Evolutionary conservation across 2,888 invertebrate genomes (phyloP).

Genomic region (Drosophila cognata): DNA sequence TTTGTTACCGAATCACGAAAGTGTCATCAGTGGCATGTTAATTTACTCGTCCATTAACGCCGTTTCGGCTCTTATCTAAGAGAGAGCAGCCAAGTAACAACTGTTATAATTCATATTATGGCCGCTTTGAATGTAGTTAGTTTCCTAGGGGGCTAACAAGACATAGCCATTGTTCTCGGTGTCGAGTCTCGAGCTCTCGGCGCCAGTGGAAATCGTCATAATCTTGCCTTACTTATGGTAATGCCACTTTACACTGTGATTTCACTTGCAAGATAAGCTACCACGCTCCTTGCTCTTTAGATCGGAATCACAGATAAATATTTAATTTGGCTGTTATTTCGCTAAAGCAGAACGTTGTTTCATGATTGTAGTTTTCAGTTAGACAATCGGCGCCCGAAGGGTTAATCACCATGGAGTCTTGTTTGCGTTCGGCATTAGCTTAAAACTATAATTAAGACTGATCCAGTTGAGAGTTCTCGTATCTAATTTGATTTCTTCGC

Average conservation of each 20-base stretch:
- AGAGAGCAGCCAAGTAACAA: conserved; percentile 28
- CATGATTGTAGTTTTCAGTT: conserved; percentile 34
- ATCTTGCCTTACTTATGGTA: conserved; percentile 40
- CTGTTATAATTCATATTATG: conserved; percentile 41
- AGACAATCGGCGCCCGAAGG: conserved; percentile 28
- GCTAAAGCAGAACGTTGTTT: conserved; percentile 41
- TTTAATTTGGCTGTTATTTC: conserved; percentile 69
- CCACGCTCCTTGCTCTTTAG: conserved; percentile 48
- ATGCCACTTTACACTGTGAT: conserved; percentile 51
- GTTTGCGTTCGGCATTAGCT: conserved; percentile 14
- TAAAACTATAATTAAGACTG: conserved; percentile 2
- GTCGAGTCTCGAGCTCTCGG: neutral
- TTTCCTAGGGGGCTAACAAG: conserved; percentile 42
- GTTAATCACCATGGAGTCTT: conserved; percentile 28
- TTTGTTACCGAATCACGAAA: conserved; percentile 61
- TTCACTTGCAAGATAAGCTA: conserved; percentile 60
- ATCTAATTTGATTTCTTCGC: neutral
- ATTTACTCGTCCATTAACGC: conserved; percentile 49
- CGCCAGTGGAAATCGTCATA: conserved; percentile 38
- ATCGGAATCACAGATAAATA: conserved; percentile 71
- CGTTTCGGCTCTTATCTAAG: conserved; percentile 49
- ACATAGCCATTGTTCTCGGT: conserved; percentile 58
- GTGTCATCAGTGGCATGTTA: conserved; percentile 62
- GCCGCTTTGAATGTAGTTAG: conserved; percentile 25
- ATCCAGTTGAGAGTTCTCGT: neutral